phyloP scores from a whole-genome alignment of 2,113 vertebrate species.

The Dicerorhinus sumatrensis region DNA sequence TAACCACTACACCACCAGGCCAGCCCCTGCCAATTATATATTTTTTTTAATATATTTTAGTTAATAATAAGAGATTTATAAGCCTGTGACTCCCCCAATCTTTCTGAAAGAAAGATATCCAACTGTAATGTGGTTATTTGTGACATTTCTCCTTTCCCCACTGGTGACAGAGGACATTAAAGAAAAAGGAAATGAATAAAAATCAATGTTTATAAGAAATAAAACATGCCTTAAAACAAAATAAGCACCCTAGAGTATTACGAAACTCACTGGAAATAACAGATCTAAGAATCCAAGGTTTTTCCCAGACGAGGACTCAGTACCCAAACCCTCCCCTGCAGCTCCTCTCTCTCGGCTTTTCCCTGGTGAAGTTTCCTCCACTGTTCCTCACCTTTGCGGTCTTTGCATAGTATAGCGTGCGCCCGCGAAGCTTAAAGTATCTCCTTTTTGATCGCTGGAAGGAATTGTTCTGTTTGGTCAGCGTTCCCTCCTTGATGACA shows the following conservation, averaged over 20 bases:
- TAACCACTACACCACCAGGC: too few species aligned
- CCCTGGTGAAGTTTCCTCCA: rapidly evolving
- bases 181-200: not conserved
- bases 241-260: not conserved
- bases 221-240: not conserved
- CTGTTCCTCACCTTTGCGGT: constrained; percentile 92
- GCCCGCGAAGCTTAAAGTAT: constrained; percentile 97
- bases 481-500: constrained; percentile 95
- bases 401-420: constrained; percentile 98
- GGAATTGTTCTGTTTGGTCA: constrained; percentile 97
- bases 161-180: not conserved
- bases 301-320: not conserved
- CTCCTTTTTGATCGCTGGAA: constrained; percentile 98
- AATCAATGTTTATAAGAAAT: not conserved
- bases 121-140: not conserved
- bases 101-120: not conserved
- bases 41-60: not conserved
- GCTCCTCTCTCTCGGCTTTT: rapidly evolving
- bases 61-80: not conserved
- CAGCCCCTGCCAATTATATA: too few species aligned
- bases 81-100: not conserved
- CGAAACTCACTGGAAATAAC: not conserved
- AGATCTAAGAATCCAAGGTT: not conserved
- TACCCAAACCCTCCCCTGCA: not conserved
- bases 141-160: not conserved